Base-by-base conservation (phyloP, 2,113 vertebrate genomes). In the Cranoglanis bouderius region DNA sequence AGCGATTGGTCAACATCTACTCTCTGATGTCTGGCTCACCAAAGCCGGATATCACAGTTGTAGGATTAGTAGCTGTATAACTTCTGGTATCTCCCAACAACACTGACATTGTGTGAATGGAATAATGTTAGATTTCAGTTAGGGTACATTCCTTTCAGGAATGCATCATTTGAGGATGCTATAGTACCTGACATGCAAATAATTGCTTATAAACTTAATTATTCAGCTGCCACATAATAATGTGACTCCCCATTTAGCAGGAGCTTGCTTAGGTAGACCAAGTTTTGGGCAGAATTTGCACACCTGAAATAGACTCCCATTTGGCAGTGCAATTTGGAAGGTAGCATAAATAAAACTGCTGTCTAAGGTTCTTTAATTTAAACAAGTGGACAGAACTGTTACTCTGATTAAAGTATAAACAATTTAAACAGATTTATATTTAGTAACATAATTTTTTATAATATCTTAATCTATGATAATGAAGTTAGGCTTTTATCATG, bases 1-100 rank as follows among this genome's bases (percentile, higher is more conserved):
- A 86, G 87, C 90, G 78, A 91, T 86, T 88, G 92, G 91, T 93
- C 91, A 92, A 93, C 91, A 90, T 89, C 88, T 92, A 87, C 85
- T 89, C 88, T 89, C 90, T 90, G 82, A 87, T 90, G 84, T 91
- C 87, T 85, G 89, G 86, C 90, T 87, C 90, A 88, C 82, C 88
- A 83, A 82, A 87, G 83, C 35, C 9, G 46, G 57, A 51, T 63
- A 84, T 89, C 81, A 38, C 32, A 5, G 82, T 74, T 84, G 43
- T 87, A 55, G 53, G 38, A 59, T 43, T 63, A 70, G 77, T 84
- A 35, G 29, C n/a, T 49, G 43, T 67, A 43, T n/a, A 87, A 63
- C 38, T 61, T 75, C 49, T 55, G 43, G n/a, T 82, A 40, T 84
- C 21, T 84, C 35, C 57, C 26, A n/a, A 88, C n/a, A 59, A 74